Evolutionary conservation across 2,888 invertebrate species (phyloP).

Genomic region (Platycheirus rosarum): DNA sequence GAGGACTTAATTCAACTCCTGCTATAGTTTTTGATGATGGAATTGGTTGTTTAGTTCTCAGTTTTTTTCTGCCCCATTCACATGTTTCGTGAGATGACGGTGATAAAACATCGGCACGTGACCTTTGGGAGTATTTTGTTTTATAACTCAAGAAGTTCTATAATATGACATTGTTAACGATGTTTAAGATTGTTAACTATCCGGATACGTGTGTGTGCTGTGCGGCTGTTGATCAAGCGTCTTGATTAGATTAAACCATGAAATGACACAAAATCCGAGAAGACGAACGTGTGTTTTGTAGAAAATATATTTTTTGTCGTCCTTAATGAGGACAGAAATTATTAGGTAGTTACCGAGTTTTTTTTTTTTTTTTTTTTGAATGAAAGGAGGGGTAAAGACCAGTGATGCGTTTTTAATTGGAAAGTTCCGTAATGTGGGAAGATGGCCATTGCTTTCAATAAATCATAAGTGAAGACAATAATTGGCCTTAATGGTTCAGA

Average conservation of each 20-base stretch:
- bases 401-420: conserved; percentile 65
- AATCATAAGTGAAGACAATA: no score
- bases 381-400: conserved; percentile 14
- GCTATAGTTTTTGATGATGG: conserved; percentile 56
- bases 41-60: conserved; percentile 26
- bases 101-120: conserved; percentile 66
- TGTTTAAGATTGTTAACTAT: conserved; percentile 65
- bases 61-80: not conserved
- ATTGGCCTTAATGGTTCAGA: no score
- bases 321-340: conserved; percentile 67
- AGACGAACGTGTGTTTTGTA: conserved; percentile 56
- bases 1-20: conserved; percentile 61
- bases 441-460: no score
- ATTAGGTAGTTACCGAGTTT: conserved; percentile 55
- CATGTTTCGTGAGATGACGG: conserved; percentile 42
- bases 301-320: conserved; percentile 19
- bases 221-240: conserved; percentile 21
- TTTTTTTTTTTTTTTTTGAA: conserved; percentile 7
- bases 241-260: conserved; percentile 71
- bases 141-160: conserved; percentile 48
- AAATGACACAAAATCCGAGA: conserved; percentile 62
- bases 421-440: conserved; percentile 7
- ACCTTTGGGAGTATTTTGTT: conserved; percentile 43
- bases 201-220: conserved; percentile 38
- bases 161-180: conserved; percentile 73